Percentiles rank a stretch among this genome's conserved stretches.
Conservation (phyloP, 2,113 vertebrate genomes). For the Acrocephalus arundinaceus region DNA sequence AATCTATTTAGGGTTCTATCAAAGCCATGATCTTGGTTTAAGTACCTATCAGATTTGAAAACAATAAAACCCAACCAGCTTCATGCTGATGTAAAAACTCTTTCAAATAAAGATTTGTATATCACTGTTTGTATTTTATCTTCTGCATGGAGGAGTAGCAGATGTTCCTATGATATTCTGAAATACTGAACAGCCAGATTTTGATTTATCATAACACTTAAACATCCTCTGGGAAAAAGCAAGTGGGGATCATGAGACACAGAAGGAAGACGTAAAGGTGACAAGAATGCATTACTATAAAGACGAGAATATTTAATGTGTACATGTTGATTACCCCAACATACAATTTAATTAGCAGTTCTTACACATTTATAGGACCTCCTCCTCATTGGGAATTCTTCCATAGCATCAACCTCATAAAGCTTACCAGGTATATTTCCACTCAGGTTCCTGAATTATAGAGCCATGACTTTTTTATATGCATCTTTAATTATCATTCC, state of each 20-base stretch:
- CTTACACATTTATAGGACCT: constrained; percentile 21
- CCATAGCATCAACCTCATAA: constrained; percentile 1
- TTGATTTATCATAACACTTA: not conserved
- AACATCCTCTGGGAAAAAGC: not conserved
- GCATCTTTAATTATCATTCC: constrained; percentile 58
- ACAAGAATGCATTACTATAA: not conserved
- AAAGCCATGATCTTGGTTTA: not conserved
- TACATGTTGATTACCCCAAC: constrained; percentile 29
- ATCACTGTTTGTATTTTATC: not conserved
- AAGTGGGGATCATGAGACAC: not conserved
- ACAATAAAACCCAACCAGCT: not conserved
- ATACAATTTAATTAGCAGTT: constrained; percentile 45
- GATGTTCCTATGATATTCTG: not conserved
- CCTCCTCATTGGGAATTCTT: constrained; percentile 49
- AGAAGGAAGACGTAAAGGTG: constrained; percentile 5
- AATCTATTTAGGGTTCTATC: not conserved
- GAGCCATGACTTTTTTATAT: constrained; percentile 39
- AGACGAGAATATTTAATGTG: constrained; percentile 10
- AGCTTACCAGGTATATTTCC: constrained; percentile 27
- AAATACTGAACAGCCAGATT: not conserved
- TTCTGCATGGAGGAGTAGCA: not conserved
- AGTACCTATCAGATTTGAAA: not conserved
- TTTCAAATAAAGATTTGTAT: not conserved
- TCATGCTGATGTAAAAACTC: not conserved
- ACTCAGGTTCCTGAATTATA: constrained; percentile 25